These are phyloP conservation scores for Mongoloraphidia duomilia DNA, from an alignment of 2,888 invertebrate genomes.

Conservation along the genomic window DNA sequence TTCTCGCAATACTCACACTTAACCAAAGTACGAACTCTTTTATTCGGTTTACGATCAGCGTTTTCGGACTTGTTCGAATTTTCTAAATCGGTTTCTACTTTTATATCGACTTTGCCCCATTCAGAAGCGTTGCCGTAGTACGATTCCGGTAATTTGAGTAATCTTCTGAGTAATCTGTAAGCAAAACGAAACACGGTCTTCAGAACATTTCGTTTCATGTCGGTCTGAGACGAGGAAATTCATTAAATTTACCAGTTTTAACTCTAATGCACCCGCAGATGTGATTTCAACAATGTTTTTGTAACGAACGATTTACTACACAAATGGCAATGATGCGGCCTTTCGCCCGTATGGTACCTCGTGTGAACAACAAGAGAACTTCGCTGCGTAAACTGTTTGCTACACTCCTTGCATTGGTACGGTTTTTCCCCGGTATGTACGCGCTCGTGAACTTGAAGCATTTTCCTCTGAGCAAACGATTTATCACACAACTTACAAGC, in stretches of 20 bases:
- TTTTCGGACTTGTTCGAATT: background rate
- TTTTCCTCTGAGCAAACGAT: constrained; percentile 21
- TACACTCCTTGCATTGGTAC: constrained; percentile 31
- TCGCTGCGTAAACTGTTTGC: constrained; percentile 13
- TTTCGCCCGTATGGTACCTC: constrained; percentile 19
- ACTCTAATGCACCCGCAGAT: background rate
- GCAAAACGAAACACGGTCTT: too few relatives aligned
- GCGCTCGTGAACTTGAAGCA: constrained; percentile 35
- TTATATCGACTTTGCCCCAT: too few relatives aligned
- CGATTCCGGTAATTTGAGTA: too few relatives aligned
- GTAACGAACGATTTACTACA: constrained; percentile 9
- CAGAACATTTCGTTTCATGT: too few relatives aligned
- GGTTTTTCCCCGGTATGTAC: constrained; percentile 38
- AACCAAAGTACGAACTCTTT: background rate
- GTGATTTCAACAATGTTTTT: constrained; percentile 6
- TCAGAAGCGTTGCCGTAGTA: too few relatives aligned
- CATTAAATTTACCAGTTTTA: too few relatives aligned
- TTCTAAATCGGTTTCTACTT: too few relatives aligned
- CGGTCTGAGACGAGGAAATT: too few relatives aligned
- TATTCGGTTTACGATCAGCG: too few relatives aligned
- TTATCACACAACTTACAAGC: constrained; percentile 4
- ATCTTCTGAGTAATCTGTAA: too few relatives aligned
- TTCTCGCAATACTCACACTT: constrained; percentile 6
- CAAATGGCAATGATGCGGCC: constrained; percentile 17
- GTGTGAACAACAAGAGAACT: constrained; percentile 13